Conservation (phyloP, 2,113 vertebrate genomes). For the Tinamus guttatus region DNA sequence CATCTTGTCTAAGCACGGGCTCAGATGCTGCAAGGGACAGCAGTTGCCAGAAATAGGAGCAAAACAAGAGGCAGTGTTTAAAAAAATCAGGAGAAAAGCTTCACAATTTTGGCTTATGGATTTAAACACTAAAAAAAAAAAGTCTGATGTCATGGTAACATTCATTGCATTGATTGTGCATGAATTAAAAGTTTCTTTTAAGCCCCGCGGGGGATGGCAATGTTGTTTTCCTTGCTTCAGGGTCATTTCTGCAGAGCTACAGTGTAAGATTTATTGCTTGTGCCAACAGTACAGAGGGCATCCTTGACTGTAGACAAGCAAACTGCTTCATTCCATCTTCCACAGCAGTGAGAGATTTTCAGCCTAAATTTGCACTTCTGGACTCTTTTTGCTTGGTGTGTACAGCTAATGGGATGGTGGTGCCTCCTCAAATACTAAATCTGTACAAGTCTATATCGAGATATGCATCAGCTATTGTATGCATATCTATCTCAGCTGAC, state of each 20-base stretch:
- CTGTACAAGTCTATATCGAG: not conserved
- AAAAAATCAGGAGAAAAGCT: not conserved
- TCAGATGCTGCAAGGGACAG: not conserved
- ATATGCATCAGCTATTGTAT: not conserved
- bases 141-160: not conserved
- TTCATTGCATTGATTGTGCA: not conserved
- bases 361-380: not conserved
- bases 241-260: not conserved
- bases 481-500: not conserved
- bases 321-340: not conserved
- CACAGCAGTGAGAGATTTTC: not conserved
- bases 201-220: not conserved
- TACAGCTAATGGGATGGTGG: not conserved
- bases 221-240: not conserved
- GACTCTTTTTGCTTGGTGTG: not conserved
- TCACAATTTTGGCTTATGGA: not conserved
- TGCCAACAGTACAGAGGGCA: not conserved
- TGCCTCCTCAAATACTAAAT: not conserved
- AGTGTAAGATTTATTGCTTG: not conserved
- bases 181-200: not conserved
- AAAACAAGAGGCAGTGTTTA: not conserved
- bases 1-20: not conserved
- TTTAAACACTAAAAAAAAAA: not conserved
- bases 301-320: not conserved
- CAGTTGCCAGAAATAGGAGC: not conserved